phyloP scores from a whole-genome alignment of 2,113 vertebrate species.

The Caloenas nicobarica region DNA sequence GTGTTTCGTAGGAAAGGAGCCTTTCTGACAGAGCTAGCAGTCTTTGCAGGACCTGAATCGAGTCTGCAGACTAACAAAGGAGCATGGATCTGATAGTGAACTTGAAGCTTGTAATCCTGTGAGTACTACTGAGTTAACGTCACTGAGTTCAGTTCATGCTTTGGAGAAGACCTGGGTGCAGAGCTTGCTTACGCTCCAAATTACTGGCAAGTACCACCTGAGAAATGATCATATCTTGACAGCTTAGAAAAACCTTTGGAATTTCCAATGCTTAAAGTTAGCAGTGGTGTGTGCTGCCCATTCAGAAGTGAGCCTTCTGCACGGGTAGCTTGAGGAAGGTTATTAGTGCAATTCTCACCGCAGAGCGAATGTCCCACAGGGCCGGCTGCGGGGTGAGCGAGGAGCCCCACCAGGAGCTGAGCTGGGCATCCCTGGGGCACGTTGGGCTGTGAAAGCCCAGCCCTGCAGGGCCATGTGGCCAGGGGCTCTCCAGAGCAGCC shows the following conservation, averaged over 20 bases:
- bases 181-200: neutral
- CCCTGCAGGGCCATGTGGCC: neutral
- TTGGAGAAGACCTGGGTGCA: neutral
- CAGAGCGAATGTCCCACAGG: accelerated
- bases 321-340: neutral
- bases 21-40: neutral
- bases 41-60: neutral
- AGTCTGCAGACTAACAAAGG: neutral
- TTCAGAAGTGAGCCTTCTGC: neutral
- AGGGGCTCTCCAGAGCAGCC: neutral
- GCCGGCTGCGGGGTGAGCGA: accelerated
- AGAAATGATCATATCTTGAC: accelerated
- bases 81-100: neutral
- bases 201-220: neutral
- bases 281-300: accelerated
- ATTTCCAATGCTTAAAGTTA: neutral
- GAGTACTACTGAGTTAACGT: neutral
- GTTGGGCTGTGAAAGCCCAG: neutral
- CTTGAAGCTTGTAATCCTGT: neutral
- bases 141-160: neutral
- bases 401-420: neutral
- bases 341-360: too few species aligned
- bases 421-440: neutral
- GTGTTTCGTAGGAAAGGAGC: neutral
- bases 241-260: neutral